These are phyloP conservation scores for Larimichthys crocea DNA, from an alignment of 2,113 vertebrate genomes.

Conservation along the genomic window DNA sequence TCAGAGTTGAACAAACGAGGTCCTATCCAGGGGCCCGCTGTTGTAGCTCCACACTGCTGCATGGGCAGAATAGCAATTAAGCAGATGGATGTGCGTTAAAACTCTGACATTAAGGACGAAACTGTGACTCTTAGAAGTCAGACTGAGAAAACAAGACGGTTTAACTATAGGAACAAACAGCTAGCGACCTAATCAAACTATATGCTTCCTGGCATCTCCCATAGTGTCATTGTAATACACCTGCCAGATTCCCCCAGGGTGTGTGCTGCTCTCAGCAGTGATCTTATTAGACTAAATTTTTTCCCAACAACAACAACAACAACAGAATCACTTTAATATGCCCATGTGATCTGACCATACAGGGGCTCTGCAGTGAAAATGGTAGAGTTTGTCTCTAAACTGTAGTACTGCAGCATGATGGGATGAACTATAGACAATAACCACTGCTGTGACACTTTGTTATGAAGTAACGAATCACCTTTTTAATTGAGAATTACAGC, in stretches of 20 bases:
- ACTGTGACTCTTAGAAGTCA: constrained; percentile 8
- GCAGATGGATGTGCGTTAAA: constrained; percentile 27
- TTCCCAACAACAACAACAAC: constrained; percentile 31
- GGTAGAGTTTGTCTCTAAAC: constrained; percentile 17
- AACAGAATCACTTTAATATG: constrained; percentile 47
- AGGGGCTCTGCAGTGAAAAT: constrained; percentile 24
- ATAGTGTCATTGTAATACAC: constrained; percentile 34
- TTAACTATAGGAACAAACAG: constrained; percentile 11
- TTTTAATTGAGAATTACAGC: neutral
- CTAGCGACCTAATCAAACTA: constrained; percentile 44
- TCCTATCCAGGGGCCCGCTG: constrained; percentile 59
- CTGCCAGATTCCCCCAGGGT: constrained; percentile 39
- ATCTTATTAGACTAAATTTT: constrained; percentile 44
- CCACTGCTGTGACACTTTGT: neutral
- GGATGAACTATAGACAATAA: neutral
- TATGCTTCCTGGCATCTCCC: constrained; percentile 41
- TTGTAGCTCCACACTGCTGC: constrained; percentile 51
- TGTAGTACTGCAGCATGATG: constrained; percentile 5
- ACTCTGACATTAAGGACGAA: constrained; percentile 31
- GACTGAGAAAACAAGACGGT: constrained; percentile 18
- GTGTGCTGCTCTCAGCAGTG: constrained; percentile 54
- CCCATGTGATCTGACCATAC: constrained; percentile 38
- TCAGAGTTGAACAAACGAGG: constrained; percentile 70
- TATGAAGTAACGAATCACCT: neutral
- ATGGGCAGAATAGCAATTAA: constrained; percentile 78